phyloP scores from a whole-genome alignment of 2,888 invertebrate genomes.

The Perithous albicinctus region DNA sequence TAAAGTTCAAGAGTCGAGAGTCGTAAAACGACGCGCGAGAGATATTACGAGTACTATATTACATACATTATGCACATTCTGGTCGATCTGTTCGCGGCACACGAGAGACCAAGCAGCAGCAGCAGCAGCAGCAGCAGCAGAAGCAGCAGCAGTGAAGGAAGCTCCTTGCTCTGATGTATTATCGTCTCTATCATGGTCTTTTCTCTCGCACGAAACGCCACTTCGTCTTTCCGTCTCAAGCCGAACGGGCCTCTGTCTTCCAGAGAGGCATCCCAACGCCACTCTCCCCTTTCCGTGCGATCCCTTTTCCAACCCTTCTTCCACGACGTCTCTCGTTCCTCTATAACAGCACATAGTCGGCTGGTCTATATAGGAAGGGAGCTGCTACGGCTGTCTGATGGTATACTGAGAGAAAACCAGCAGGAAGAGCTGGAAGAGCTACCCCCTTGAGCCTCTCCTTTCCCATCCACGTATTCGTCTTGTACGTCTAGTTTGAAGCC shows the following conservation, averaged over 20 bases:
- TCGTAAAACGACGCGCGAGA: constrained; percentile 68
- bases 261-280: constrained; percentile 34
- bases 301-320: constrained; percentile 37
- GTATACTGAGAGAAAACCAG: constrained; percentile 18
- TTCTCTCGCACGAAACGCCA: constrained; percentile 66
- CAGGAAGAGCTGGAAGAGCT: no score
- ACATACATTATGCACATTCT: constrained; percentile 70
- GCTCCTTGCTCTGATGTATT: constrained; percentile 63
- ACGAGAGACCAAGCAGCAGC: constrained; percentile 35
- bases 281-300: constrained; percentile 18
- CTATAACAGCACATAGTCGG: constrained; percentile 13
- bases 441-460: constrained; percentile 5
- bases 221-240: constrained; percentile 67
- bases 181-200: constrained; percentile 68
- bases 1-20: constrained; percentile 69
- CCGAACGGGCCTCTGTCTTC: constrained; percentile 52
- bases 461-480: constrained; percentile 46
- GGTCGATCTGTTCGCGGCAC: constrained; percentile 64
- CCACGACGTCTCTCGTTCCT: constrained; percentile 33
- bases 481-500: constrained; percentile 66
- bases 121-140: constrained; percentile 28
- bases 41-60: constrained; percentile 70
- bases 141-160: constrained; percentile 28
- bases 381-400: constrained; percentile 2
- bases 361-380: constrained; percentile 17